A percentile compares a stretch with the other conserved stretches of the same genome.
These are phyloP conservation scores for Lerema accius DNA, from an alignment of 1,140 invertebrate genomes.

Conservation along the genomic window DNA sequence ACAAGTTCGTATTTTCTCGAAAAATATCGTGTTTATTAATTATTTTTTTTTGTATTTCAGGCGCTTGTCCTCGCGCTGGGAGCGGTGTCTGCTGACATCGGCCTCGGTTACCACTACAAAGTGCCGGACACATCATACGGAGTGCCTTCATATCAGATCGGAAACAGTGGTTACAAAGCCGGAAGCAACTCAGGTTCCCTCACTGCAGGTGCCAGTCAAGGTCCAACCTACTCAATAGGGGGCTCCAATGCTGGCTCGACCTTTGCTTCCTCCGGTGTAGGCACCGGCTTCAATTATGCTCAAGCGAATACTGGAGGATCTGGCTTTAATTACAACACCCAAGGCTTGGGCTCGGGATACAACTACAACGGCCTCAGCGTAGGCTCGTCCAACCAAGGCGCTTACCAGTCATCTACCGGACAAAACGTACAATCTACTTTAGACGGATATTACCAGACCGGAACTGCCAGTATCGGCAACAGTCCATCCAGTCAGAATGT, in stretches of 20 bases:
- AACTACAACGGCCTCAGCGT: background rate
- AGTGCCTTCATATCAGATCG: constrained; percentile 53
- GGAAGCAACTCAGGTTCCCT: background rate
- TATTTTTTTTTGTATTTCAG: constrained; percentile 50
- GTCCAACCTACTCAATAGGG: constrained; percentile 6
- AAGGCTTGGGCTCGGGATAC: constrained; percentile 17
- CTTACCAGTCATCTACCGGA: constrained; percentile 1
- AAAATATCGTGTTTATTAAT: background rate
- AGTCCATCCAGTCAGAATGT: constrained; percentile 11
- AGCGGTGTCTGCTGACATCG: constrained; percentile 54
- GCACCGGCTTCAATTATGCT: constrained; percentile 18
- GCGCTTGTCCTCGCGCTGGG: constrained; percentile 49
- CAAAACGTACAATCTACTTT: constrained; percentile 24
- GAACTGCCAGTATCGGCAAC: constrained; percentile 32
- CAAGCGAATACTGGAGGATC: constrained; percentile 2
- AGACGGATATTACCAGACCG: constrained; percentile 49
- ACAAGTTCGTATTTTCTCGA: no score
- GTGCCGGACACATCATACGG: constrained; percentile 57
- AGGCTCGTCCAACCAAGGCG: constrained; percentile 3
- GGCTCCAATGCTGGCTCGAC: background rate
- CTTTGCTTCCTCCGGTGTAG: background rate
- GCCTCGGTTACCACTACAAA: constrained; percentile 66
- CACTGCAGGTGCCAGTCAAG: constrained; percentile 11
- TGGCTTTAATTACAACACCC: constrained; percentile 27
- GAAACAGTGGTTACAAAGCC: constrained; percentile 39